A percentile compares a stretch with the other conserved stretches of the same genome.
phyloP scores from a whole-genome alignment of 2,113 vertebrate genomes.

The Bujurquina vittata region DNA sequence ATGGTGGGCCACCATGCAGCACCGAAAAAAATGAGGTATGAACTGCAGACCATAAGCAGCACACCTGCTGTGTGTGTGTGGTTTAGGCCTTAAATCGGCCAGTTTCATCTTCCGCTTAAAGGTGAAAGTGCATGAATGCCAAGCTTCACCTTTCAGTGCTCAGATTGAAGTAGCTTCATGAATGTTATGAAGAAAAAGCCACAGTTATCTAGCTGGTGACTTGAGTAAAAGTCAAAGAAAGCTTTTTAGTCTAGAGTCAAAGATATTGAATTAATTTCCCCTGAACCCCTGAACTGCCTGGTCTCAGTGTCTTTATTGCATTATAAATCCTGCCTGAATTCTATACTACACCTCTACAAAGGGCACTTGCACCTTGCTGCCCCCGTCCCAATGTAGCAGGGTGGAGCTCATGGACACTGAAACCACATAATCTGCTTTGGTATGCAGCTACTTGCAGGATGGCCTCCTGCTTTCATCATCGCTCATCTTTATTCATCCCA shows the following conservation, averaged over 20 bases:
- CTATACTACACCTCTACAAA: conserved; percentile 8
- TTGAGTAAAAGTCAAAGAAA: conserved; percentile 24
- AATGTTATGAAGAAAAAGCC: conserved; percentile 3
- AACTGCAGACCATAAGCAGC: background rate
- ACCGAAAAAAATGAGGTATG: conserved; percentile 89
- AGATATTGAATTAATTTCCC: conserved; percentile 40
- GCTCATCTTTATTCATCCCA: conserved; percentile 70
- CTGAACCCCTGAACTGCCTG: conserved; percentile 27
- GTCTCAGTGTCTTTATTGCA: background rate
- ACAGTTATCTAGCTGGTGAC: conserved; percentile 15
- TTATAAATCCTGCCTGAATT: conserved; percentile 56
- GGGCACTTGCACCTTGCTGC: background rate
- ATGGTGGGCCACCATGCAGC: conserved; percentile 73
- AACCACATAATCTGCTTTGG: conserved; percentile 60
- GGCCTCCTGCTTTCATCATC: conserved; percentile 55
- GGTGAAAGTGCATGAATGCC: background rate
- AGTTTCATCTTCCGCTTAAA: background rate
- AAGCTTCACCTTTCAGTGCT: background rate
- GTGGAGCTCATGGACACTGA: conserved; percentile 59
- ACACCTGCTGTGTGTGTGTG: background rate
- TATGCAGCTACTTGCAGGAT: conserved; percentile 51
- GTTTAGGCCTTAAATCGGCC: background rate
- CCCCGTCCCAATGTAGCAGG: conserved; percentile 12
- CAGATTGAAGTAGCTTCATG: background rate
- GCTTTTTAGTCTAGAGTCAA: conserved; percentile 19